These are phyloP conservation scores for Iphiclides podalirius DNA, from an alignment of 2,888 invertebrate species.

Conservation along the genomic window DNA sequence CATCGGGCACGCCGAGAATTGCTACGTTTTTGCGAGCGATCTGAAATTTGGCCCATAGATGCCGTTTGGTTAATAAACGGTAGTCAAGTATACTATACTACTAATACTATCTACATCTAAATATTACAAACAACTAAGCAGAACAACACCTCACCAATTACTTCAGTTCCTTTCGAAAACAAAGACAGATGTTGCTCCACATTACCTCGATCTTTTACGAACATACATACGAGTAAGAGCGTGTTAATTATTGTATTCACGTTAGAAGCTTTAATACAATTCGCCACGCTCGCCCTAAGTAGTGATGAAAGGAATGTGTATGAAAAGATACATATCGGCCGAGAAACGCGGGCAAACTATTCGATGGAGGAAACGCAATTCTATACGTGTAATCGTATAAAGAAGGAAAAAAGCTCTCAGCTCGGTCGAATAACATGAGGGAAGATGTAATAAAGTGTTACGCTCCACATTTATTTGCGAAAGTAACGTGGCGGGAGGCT, in stretches of 20 bases:
- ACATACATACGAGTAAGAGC: no score
- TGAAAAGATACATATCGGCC: conserved; percentile 16
- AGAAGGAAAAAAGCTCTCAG: conserved; percentile 14
- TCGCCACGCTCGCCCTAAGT: neutral
- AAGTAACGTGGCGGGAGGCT: conserved; percentile 9
- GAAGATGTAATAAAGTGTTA: conserved; percentile 21
- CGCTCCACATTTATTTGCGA: conserved; percentile 16
- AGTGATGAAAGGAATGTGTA: conserved; percentile 10
- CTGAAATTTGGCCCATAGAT: no score
- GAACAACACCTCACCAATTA: no score
- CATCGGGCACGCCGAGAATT: no score
- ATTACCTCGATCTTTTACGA: no score
- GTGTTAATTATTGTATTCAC: conserved; percentile 1
- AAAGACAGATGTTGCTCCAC: no score
- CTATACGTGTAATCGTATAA: conserved; percentile 4
- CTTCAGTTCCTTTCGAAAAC: no score
- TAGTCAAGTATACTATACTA: no score
- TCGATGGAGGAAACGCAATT: conserved; percentile 5
- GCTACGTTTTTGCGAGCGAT: no score
- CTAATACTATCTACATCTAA: no score
- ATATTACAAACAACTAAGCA: no score
- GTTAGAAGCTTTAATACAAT: conserved; percentile 3
- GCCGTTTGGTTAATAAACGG: no score
- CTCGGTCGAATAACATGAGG: conserved; percentile 17
- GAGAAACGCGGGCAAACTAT: conserved; percentile 7